Evolutionary conservation across 2,797 vertebrate genomes (phyloP), one percentile per base, ranked within the genome.

Genomic region (Kryptopterus vitreolus): DNA sequence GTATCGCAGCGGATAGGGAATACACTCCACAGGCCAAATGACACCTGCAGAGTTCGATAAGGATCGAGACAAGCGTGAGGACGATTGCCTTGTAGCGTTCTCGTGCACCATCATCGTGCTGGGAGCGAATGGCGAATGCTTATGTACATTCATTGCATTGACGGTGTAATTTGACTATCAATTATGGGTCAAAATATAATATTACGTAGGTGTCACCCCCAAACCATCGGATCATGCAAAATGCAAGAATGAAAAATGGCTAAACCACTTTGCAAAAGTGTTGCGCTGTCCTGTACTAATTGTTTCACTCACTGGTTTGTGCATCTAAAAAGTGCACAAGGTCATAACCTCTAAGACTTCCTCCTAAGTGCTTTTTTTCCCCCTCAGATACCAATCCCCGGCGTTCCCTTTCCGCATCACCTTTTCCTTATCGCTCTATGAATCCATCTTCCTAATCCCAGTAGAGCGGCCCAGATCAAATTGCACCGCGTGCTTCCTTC

Each of bases 11-110:
- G 93, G 92, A 86, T 94, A 94, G 0, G 93, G 92, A 84, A 94
- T 94, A 85, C 93, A 94, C 90, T 95, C 94, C 87, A 94, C 92
- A 0, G 94, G 94, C 92, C 94, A 94, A 89, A 94, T 94, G 83
- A 94, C 91, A 83, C 94, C 94, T 94, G 22, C 38, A 86, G 82
- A 48, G 35, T n/a, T 15, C 2, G 20, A 55, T 55, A 38, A 38
- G 33, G 13, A 43, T 38, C 5, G 11, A 35, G 31, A 57, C 31
- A 38, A 73, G 8, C 0, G 10, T 73, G 22, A 38, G 52, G 22
- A 24, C 12, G 22, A 73, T 38, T 9, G n/a, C n/a, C n/a, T n/a
- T n/a, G n/a, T n/a, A n/a, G n/a, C n/a, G n/a, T n/a, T n/a, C n/a
- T n/a, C n/a, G n/a, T n/a, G n/a, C n/a, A n/a, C n/a, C n/a, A n/a